Conservation (phyloP, 1,140 invertebrate species). For the Bicyclus anynana region DNA sequence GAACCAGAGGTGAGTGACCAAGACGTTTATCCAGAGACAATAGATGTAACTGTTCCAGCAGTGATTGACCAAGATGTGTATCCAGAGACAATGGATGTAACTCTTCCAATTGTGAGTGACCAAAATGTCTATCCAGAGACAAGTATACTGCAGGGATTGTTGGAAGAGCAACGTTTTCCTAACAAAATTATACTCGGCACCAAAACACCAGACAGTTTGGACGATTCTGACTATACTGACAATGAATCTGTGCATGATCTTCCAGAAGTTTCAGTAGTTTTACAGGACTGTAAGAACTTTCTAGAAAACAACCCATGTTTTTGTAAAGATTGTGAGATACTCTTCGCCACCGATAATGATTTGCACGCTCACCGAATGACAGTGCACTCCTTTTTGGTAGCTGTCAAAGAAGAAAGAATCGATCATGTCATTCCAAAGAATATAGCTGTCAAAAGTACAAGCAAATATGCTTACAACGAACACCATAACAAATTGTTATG, state of each 20-base stretch:
- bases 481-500: conserved; percentile 15
- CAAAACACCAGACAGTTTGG: conserved; percentile 15
- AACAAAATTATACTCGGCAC: conserved; percentile 41
- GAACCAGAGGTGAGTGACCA: no score
- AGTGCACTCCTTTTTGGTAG: conserved; percentile 43
- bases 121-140: background rate
- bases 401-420: no score
- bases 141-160: background rate
- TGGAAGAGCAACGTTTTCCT: background rate
- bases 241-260: conserved; percentile 16
- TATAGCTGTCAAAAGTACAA: conserved; percentile 32
- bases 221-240: background rate
- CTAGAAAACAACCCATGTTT: conserved; percentile 31
- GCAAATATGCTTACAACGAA: background rate
- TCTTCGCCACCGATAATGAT: conserved; percentile 46
- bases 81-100: no score
- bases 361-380: conserved; percentile 44
- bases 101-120: no score
- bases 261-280: conserved; percentile 13
- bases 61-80: no score
- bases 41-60: no score
- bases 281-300: conserved; percentile 35
- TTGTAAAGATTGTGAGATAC: conserved; percentile 37
- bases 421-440: no score
- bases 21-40: no score